Evolutionary conservation across 2,113 vertebrate species (phyloP), one percentile per base, ranked within the genome.

Genomic region (Willisornis vidua): DNA sequence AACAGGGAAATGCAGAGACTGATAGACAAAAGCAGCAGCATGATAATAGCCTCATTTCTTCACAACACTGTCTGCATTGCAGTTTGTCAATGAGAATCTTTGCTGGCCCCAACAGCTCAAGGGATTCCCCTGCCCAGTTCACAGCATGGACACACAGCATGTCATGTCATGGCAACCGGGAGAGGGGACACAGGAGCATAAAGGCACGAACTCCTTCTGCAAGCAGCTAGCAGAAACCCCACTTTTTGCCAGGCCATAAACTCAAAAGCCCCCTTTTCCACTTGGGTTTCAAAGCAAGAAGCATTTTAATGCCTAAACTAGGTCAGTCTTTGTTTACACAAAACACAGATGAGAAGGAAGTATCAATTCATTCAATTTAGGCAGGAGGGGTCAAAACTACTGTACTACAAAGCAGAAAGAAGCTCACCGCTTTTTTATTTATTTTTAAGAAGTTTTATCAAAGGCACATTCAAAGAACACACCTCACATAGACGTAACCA

Each of bases 281-380:
- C 61, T 86, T 90, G 43, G 63, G 68, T 96, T 90, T 93, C 88
- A 94, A 90, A 80, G 46, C 82, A 85, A 96, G 85, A 83, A 93
- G 46, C 75, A 90, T 71, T 91, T 94, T 85, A 87, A 92, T 88
- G 78, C n/a, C 79, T 86, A 93, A 96, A 97, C 79, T 96, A 92
- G 92, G 96, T 94, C 96, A 96, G 75, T 43, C 90, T 88, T 90
- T 97, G 88, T 96, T 97, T 97, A 97, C 92, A 91, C 88, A 94
- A 94, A 92, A 95, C 88, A 96, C 10, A 49, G 52, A 94, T 88
- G 79, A 86, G 68, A 94, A 90, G 58, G 58, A 96, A 95, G 54
- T 87, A 95, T 88, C 94, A 93, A 76, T 31, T 76, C 67, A 68
- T 79, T 87, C 54, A 76, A 26, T 28, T 80, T 76, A 13, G 55